Evolutionary conservation across 2,113 vertebrate species (phyloP).

Genomic region (Scopus umbretta): DNA sequence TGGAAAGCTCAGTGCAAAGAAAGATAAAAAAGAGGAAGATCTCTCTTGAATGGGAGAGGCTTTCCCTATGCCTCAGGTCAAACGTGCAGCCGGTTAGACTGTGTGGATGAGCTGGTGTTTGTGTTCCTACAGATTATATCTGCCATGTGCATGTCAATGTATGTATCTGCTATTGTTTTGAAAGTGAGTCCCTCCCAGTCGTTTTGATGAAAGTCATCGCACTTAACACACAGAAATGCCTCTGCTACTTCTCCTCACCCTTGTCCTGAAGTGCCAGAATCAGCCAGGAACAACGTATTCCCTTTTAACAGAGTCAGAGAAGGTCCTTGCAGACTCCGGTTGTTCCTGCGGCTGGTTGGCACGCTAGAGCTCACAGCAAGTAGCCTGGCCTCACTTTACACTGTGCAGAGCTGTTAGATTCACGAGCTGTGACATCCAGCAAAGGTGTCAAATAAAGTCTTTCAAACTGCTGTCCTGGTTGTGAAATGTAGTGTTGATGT

Average conservation of each 20-base stretch:
- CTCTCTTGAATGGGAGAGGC: neutral
- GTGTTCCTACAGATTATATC: neutral
- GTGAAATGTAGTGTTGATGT: neutral
- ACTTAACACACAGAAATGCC: slow-evolving; percentile 3
- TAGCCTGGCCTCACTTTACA: neutral
- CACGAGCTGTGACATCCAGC: slow-evolving; percentile 30
- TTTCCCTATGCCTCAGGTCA: neutral
- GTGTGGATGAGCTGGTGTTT: neutral
- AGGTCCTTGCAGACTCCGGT: accelerated
- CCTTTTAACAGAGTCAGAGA: neutral
- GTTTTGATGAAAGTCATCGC: neutral
- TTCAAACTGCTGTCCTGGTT: slow-evolving; percentile 14
- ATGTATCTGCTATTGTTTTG: neutral
- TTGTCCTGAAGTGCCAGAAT: neutral
- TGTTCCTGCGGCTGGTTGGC: neutral
- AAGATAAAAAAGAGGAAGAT: neutral
- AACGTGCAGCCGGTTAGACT: neutral
- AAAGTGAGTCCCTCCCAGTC: neutral
- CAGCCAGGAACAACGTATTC: neutral
- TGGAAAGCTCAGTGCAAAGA: neutral
- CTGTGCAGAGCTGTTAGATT: slow-evolving; percentile 47
- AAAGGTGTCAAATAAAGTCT: slow-evolving; percentile 59
- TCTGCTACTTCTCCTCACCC: neutral
- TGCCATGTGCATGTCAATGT: neutral
- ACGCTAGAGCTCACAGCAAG: neutral